Conservation (phyloP, 92 coral and sea anemone genomes). For the Siderastrea siderea region DNA sequence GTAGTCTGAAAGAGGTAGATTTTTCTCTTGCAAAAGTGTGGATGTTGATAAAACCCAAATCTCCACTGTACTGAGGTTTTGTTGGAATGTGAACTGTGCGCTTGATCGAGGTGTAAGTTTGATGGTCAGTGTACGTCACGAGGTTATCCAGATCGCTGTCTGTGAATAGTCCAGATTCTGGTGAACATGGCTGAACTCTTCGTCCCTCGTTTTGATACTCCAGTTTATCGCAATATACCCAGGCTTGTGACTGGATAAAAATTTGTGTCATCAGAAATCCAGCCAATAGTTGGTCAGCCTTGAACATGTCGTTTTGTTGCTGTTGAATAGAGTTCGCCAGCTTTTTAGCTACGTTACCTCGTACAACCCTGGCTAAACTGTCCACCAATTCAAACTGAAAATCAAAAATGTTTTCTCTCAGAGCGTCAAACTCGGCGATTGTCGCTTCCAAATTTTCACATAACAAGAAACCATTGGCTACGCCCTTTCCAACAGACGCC, state of each 20-base stretch:
- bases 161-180: slow-evolving; percentile 62
- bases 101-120: slow-evolving; percentile 47
- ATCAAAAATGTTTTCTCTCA: slow-evolving; percentile 72
- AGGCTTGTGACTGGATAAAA: slow-evolving; percentile 57
- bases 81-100: slow-evolving; percentile 65
- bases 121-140: slow-evolving; percentile 51
- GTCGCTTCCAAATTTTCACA: slow-evolving; percentile 77
- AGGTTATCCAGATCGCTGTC: slow-evolving; percentile 52
- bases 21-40: slow-evolving; percentile 34
- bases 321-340: slow-evolving; percentile 48
- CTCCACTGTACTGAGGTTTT: slow-evolving; percentile 57
- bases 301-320: slow-evolving; percentile 22
- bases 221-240: slow-evolving; percentile 63
- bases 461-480: slow-evolving; percentile 35
- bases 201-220: slow-evolving; percentile 54
- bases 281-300: slow-evolving; percentile 41
- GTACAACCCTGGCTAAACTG: slow-evolving; percentile 54
- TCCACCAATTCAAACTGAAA: slow-evolving; percentile 75
- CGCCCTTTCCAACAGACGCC: slow-evolving; percentile 25
- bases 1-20: slow-evolving; percentile 55
- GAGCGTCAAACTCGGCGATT: slow-evolving; percentile 56
- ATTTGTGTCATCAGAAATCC: slow-evolving; percentile 68
- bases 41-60: slow-evolving; percentile 54
- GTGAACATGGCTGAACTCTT: slow-evolving; percentile 45
- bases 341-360: slow-evolving; percentile 66